Conservation (phyloP, 2,888 invertebrate species). For the Orthosia gracilis region DNA sequence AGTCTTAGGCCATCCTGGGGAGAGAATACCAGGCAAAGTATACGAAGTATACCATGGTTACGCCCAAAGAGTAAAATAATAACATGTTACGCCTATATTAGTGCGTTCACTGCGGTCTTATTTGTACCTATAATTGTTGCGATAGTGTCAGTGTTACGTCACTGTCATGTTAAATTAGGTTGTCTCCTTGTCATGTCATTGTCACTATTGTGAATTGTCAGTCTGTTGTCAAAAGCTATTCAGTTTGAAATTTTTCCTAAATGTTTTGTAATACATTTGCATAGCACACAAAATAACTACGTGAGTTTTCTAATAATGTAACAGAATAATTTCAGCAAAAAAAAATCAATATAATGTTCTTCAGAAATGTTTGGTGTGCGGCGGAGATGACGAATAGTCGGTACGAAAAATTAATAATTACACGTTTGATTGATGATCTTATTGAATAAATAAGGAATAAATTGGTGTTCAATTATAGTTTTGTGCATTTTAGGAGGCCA, state of each 20-base stretch:
- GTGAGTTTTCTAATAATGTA: constrained; percentile 74
- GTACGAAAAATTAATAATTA: constrained; percentile 70
- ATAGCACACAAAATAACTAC: constrained; percentile 49
- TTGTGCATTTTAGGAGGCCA: constrained; percentile 70
- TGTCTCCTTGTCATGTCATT: constrained; percentile 10
- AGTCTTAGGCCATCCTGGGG: no score
- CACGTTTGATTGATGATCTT: constrained; percentile 26
- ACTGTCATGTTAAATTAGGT: not conserved
- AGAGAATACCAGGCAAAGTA: no score
- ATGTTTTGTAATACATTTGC: constrained; percentile 66
- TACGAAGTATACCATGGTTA: no score
- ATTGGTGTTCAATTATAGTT: constrained; percentile 42
- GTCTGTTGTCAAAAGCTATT: constrained; percentile 58
- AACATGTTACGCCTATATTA: no score
- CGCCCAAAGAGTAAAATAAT: no score
- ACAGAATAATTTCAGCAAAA: constrained; percentile 61
- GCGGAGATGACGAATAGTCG: constrained; percentile 82
- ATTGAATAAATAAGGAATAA: constrained; percentile 4
- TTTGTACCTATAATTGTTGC: no score
- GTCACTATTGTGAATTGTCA: constrained; percentile 37
- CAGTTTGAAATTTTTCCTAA: constrained; percentile 68
- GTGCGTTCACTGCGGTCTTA: no score
- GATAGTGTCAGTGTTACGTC: constrained; percentile 20
- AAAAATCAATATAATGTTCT: constrained; percentile 82
- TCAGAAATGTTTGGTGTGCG: constrained; percentile 83